phyloP scores from a whole-genome alignment of 2,888 invertebrate species.

The Prenolepis imparis region DNA sequence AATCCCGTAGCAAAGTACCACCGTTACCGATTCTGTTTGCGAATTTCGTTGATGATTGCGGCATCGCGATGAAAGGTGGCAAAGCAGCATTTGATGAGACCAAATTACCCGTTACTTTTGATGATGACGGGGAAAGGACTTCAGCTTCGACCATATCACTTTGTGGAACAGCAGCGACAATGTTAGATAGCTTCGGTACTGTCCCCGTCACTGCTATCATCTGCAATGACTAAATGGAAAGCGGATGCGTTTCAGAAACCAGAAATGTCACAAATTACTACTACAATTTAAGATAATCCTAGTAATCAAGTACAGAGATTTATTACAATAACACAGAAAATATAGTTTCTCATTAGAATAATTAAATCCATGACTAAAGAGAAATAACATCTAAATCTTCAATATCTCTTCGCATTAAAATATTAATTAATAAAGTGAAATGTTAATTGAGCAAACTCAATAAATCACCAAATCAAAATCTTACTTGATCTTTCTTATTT shows the following conservation, averaged over 20 bases:
- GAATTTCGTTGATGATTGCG: constrained; percentile 81
- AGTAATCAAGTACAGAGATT: neutral
- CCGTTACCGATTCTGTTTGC: constrained; percentile 83
- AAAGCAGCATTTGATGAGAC: constrained; percentile 68
- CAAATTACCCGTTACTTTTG: constrained; percentile 57
- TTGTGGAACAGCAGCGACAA: constrained; percentile 78
- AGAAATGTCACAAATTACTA: neutral
- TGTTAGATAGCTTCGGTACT: constrained; percentile 72
- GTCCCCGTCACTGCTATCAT: constrained; percentile 60
- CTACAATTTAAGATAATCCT: neutral
- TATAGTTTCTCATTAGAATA: neutral
- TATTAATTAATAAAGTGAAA: neutral
- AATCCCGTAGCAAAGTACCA: constrained; percentile 79
- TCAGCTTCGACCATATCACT: constrained; percentile 67
- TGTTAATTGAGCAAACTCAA: neutral
- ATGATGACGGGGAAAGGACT: neutral
- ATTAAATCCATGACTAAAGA: neutral
- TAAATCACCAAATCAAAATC: neutral
- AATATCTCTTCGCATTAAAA: neutral
- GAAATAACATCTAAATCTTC: neutral
- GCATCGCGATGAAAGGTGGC: constrained; percentile 84
- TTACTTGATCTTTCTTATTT: constrained; percentile 73
- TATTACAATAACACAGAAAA: neutral
- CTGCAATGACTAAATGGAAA: constrained; percentile 63
- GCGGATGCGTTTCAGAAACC: neutral